phyloP scores from a whole-genome alignment of 1,140 invertebrate genomes.

The Bombus balteatus region DNA sequence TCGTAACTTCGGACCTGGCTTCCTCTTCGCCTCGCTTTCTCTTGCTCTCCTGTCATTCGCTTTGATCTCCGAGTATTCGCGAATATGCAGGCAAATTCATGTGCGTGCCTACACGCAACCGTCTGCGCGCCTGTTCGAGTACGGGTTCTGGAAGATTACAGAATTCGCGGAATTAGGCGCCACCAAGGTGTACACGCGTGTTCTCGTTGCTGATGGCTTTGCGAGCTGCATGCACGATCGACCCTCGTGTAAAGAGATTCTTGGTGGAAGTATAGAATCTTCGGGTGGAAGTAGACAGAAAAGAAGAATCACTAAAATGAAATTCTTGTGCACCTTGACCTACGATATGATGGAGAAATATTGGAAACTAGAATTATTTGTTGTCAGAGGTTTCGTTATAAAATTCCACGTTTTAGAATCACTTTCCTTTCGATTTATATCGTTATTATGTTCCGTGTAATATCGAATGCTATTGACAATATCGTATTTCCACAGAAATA shows the following conservation, averaged over 20 bases:
- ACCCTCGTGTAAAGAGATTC: background rate
- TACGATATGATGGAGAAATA: too few relatives aligned
- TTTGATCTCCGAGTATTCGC: constrained; percentile 59
- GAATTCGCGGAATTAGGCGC: constrained; percentile 57
- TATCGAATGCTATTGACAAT: too few relatives aligned
- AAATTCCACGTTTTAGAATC: too few relatives aligned
- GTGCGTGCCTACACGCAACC: background rate
- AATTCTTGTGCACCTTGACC: background rate
- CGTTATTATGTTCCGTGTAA: too few relatives aligned
- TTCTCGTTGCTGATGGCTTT: constrained; percentile 40
- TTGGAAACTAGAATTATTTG: too few relatives aligned
- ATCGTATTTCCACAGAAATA: too few relatives aligned
- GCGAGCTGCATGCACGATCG: constrained; percentile 60
- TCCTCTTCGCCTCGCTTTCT: background rate
- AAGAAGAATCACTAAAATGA: background rate
- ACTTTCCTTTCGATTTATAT: too few relatives aligned
- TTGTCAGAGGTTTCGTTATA: too few relatives aligned
- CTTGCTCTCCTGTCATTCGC: constrained; percentile 9
- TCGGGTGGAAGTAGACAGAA: background rate
- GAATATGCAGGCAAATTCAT: constrained; percentile 11
- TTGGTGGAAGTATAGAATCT: background rate
- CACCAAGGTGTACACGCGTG: constrained; percentile 31
- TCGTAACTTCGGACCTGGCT: constrained; percentile 34
- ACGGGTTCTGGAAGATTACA: constrained; percentile 46
- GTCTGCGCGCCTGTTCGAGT: constrained; percentile 20